Base-by-base conservation (phyloP, 2,113 vertebrate species). In the Jacana jacana region DNA sequence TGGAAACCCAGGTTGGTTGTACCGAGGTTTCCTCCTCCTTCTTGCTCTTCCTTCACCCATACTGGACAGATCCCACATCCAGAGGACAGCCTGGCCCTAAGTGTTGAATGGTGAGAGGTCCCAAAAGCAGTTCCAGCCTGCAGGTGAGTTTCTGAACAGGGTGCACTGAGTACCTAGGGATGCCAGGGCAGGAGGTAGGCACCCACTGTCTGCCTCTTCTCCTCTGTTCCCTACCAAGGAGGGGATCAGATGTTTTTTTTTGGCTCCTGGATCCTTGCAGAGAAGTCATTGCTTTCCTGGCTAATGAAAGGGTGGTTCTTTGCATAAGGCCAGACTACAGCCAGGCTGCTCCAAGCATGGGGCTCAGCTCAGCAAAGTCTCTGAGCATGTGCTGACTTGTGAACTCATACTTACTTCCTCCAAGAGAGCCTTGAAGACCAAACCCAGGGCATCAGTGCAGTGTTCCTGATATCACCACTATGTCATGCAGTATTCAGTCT, bases 11-110 rank as follows among this genome's bases (percentile, higher is more conserved):
- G 11, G 19, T 1, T 54, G 14, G 12, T 11, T 77, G 13, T n/a
- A 30, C 14, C 8, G 39, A 60, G 25, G 33, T 14, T 95, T 65
- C 25, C 37, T 65, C 35, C 39, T 69, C 49, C 27, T 73, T 65
- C 33, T 27, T 1, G 1, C n/a, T 81, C 77, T 42, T 57, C 42
- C 23, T 52, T 64, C 8, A 0, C 31, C 31, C 14, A 4, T 33
- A 44, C 35, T 19, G 39, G 31, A 69, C 0, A 4, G 24, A 33
- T 8, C 30, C 31, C n/a, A 18, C 0, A 52, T 3, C 18, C 3
- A 6, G 9, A 16, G 51, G 15, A 71, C 83, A 91, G 42, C 35
- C 35, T 72, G 63, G 46, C 25, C 22, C 11, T 19, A 25, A 4
- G 5, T 44, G 18, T 13, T 33, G 25, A 39, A 42, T 2, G 4